Evolutionary conservation across 2,113 vertebrate genomes (phyloP), one percentile per base, ranked within the genome.

Genomic region (Ciconia boyciana): DNA sequence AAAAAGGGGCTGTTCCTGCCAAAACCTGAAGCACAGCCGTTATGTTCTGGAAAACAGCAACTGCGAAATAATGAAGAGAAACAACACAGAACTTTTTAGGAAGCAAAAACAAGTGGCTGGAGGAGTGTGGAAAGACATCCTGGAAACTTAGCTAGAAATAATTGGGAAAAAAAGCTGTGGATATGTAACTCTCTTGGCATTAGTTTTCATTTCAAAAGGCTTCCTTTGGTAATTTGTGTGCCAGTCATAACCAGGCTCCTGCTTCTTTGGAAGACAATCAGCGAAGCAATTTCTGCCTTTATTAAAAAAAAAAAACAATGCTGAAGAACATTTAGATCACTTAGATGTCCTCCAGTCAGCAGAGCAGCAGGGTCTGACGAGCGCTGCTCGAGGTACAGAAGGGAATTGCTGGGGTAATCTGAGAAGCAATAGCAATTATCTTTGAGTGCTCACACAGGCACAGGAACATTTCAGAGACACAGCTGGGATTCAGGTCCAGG

Each of bases 11-110:
- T 69, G 83, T 44, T 89, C 74, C 91, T 97, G 95, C 96, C 96
- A 96, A 95, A 96, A 96, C 93, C 83, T 96, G 94, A 94, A 91
- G 94, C 29, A 26, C 83, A 92, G 80, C 74, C 95, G 6, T 91
- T 95, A 93, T 95, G 94, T 94, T 93, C 94, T 93, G 89, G 81
- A 95, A 93, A 93, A 87, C 57, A 91, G 74, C 77, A 93, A 93
- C 76, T 76, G 87, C 94, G 95, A 87, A 95, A 94, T 89, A 96
- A 96, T 76, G 81, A 92, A 89, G 52, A 91, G 77, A 87, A 96
- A 96, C 41, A 91, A 89, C 72, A 57, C 57, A 65, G 77, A 76
- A 94, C 48, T 81, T 95, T 95, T 96, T 79, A 96, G 89, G 80
- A 96, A 96, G 86, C 34, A 89, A 89, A 94, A 95, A 54, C 83